Base-by-base conservation (phyloP, 2,888 invertebrate genomes). In the Theodoxus fluviatilis region DNA sequence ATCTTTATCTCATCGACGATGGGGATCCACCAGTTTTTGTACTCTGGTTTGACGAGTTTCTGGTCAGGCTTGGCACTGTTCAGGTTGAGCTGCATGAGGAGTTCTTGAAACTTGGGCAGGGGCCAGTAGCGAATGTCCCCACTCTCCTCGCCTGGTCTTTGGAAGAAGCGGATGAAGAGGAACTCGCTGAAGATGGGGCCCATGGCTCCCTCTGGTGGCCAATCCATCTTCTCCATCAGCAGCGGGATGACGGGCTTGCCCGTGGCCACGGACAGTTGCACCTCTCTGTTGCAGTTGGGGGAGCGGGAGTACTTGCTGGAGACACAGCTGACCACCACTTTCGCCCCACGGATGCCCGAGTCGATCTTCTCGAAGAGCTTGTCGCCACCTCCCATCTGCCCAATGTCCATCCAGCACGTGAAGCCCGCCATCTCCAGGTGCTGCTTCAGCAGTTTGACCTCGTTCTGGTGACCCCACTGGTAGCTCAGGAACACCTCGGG, bases 341-440 rank as follows among this genome's bases (percentile, higher is more conserved):
- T 85, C 7, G 84, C 83, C 15, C 74, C 79, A 49, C 84, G 69
- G 49, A 86, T 82, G 4, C 86, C 86, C 18, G 73, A 69, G 74
- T 86, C 85, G 47, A 86, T 86, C 71, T 85, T 85, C 63, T 79
- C 79, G 73, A 82, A 85, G 52, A 85, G 76, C 71, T 85, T 85
- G 74, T 85, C 85, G 22, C 86, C 86, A 0, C 86, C 86, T 22
- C 86, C 86, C 85, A 86, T 86, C 74, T 86, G 84, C 40, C 86
- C 86, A 57, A 84, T 80, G 74, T 86, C 86, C 81, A 86, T 80
- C 86, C 86, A 86, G 71, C 84, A 83, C 40, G 78, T 76, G 71
- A 79, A 84, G 15, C 85, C 85, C 2, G 84, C 85, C 82, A 79
- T 80, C 69, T 79, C 79, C 61, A 85, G 78, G 71, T 86, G 84